Base-by-base conservation (phyloP, 2,797 vertebrate genomes). In the Sparidentex hasta region DNA sequence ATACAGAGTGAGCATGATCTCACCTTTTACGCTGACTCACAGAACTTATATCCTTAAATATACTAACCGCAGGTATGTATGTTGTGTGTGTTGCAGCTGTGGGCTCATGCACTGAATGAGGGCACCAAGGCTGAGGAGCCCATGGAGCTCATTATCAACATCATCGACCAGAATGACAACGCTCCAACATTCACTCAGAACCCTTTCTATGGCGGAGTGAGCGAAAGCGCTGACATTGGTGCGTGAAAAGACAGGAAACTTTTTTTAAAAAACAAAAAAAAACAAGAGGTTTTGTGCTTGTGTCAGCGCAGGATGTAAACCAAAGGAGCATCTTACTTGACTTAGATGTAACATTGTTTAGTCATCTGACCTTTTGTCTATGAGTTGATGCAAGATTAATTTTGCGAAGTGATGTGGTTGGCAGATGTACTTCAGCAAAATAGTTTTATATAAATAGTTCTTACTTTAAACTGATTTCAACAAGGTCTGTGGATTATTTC, bases 121-220 rank as follows among this genome's bases (percentile, higher is more conserved):
- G 71, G n/a, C 12, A 2, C 0, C 0, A 82, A 92, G 0, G 94
- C 89, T 52, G 97, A 98, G 70, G 90, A 95, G 0, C 96, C 97
- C 0, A 96, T 97, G 94, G 95, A 96, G 33, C 93, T 98, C 63
- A 93, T 94, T 0, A 84, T 98, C 71, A 93, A 94, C 0, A 94
- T 98, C 51, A 95, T 95, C 0, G 97, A 98, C 87, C 96, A 97
- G 91, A 98, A 98, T 0, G 97, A 98, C 92, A 96, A 98, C 85
- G 86, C 78, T 25, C 97, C 97, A 27, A 75, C 86, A 61, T 98
- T 97, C 81, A 95, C 74, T 0, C 83, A 89, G 44, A 84, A 93
- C 16, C 48, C 92, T 81, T 97, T 97, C 88, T 79, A 70, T 47
- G 96, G 97, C 16, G 92, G 81, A 0, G 95, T 97, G 55, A 85